phyloP scores from a whole-genome alignment of 1,140 invertebrate genomes.

The Bombus huntii region DNA sequence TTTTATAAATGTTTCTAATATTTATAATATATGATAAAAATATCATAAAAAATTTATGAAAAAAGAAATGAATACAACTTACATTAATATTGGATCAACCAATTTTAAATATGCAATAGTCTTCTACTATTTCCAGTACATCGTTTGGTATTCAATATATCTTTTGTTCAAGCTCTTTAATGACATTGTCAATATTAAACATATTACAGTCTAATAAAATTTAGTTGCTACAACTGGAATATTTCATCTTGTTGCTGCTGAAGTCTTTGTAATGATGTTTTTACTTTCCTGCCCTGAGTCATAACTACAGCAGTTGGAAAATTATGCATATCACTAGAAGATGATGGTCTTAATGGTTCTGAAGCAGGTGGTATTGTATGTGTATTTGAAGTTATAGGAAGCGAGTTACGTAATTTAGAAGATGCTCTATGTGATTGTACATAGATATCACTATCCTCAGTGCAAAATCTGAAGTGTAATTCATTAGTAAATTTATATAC shows the following conservation, averaged over 20 bases:
- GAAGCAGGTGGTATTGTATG: conserved; percentile 65
- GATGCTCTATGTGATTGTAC: conserved; percentile 82
- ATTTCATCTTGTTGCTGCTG: conserved; percentile 93
- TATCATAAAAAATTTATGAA: conserved; percentile 16
- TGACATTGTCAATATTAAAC: conserved; percentile 46
- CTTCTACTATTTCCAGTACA: conserved; percentile 57
- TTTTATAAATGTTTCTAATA: conserved; percentile 14
- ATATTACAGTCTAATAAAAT: conserved; percentile 58
- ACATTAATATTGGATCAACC: conserved; percentile 53
- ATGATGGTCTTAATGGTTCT: conserved; percentile 75
- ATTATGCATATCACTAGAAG: conserved; percentile 76
- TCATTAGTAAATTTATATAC: neutral
- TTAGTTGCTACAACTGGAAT: conserved; percentile 92
- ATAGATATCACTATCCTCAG: conserved; percentile 83
- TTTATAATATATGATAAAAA: conserved; percentile 4
- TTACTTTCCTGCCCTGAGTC: conserved; percentile 90
- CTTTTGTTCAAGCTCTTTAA: conserved; percentile 60
- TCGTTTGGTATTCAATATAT: conserved; percentile 37
- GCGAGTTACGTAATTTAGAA: conserved; percentile 84
- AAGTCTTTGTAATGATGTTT: conserved; percentile 89
- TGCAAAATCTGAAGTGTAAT: conserved; percentile 82
- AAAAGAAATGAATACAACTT: conserved; percentile 34
- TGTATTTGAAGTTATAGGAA: conserved; percentile 73
- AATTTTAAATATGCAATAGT: conserved; percentile 47
- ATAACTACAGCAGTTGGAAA: conserved; percentile 86